Conservation (phyloP, 37 sponge, comb jelly and placozoan species). For the Spongia lamella region DNA sequence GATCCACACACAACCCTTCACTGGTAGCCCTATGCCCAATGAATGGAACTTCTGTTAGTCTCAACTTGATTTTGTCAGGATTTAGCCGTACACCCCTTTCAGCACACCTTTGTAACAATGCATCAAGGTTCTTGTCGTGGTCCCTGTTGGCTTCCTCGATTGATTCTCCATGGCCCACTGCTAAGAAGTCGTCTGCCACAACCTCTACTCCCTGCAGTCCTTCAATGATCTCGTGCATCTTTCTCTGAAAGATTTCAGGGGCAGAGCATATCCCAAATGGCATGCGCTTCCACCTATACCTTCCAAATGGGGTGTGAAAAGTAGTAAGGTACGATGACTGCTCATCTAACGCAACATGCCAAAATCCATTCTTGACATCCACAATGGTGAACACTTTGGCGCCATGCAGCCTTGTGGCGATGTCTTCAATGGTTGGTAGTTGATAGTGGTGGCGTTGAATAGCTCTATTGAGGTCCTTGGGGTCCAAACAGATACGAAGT, state of each 20-base stretch:
- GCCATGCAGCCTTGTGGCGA: too few relatives aligned
- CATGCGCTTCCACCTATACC: conserved; percentile 5
- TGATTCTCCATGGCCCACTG: conserved; percentile 10
- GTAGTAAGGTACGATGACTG: too few relatives aligned
- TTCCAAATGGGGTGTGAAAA: conserved; percentile 2
- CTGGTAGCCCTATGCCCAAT: not conserved
- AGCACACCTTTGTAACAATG: conserved; percentile 2
- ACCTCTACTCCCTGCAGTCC: conserved; percentile 22
- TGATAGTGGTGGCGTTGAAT: conserved; percentile 30
- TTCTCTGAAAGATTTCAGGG: conserved; percentile 26
- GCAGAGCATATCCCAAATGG: conserved; percentile 33
- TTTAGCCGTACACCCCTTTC: not conserved
- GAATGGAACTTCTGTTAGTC: conserved; percentile 1
- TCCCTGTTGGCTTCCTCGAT: conserved; percentile 13
- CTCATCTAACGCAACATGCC: too few relatives aligned
- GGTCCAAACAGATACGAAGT: conserved; percentile 54
- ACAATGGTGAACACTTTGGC: too few relatives aligned
- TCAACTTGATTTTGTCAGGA: not conserved
- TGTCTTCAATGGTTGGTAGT: too few relatives aligned
- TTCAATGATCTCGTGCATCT: conserved; percentile 21
- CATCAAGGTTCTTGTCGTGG: not conserved
- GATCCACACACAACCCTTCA: conserved; percentile 5
- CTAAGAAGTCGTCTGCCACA: conserved; percentile 36
- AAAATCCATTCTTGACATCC: not conserved
- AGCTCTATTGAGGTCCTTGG: conserved; percentile 42